Conservation (phyloP, 1,140 invertebrate genomes). For the Drosophila punjabiensis region DNA sequence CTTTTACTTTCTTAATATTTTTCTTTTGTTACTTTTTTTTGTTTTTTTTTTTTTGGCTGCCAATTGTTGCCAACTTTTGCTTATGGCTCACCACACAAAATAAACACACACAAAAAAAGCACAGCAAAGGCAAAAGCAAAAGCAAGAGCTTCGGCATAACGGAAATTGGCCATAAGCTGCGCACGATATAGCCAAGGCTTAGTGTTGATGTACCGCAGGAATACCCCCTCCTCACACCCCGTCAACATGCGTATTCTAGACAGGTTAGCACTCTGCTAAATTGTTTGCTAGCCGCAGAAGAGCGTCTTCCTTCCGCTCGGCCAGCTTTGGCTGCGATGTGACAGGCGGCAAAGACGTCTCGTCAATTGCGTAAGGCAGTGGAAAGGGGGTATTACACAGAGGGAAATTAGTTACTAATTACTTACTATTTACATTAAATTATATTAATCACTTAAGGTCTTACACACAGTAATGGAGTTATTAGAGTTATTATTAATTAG, state of each 20-base stretch:
- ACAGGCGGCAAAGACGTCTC: conserved; percentile 35
- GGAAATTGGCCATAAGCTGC: conserved; percentile 81
- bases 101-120: not conserved
- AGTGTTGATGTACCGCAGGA: conserved; percentile 16
- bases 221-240: not conserved
- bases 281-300: conserved; percentile 60
- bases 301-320: conserved; percentile 59
- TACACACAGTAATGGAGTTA: not conserved
- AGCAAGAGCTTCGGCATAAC: conserved; percentile 52
- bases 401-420: not conserved
- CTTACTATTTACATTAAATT: not conserved
- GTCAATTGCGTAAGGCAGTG: conserved; percentile 36
- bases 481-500: not conserved
- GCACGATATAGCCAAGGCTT: conserved; percentile 69
- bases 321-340: conserved; percentile 35
- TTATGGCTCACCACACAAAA: conserved; percentile 24
- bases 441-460: not conserved
- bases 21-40: conserved; percentile 13
- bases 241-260: conserved; percentile 22
- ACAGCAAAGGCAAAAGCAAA: not conserved
- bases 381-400: not conserved
- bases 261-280: conserved; percentile 68
- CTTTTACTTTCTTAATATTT: conserved; percentile 3
- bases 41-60: conserved; percentile 22
- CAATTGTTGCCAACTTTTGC: conserved; percentile 47